phyloP scores from a whole-genome alignment of 2,113 vertebrate genomes.

The Strigops habroptila region DNA sequence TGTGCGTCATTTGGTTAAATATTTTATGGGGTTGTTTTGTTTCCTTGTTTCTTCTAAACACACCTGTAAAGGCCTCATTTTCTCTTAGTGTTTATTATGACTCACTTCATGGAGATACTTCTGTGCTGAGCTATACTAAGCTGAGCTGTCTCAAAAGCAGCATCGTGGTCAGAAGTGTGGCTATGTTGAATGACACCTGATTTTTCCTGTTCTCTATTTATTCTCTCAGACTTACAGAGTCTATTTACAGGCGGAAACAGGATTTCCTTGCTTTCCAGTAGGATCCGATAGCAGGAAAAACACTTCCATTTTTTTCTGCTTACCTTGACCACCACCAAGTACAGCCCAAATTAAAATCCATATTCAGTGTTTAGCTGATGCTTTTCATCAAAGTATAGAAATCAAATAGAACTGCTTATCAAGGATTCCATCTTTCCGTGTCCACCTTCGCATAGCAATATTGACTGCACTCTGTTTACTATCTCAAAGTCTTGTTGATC shows the following conservation, averaged over 20 bases:
- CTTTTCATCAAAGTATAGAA: neutral
- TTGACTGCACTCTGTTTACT: neutral
- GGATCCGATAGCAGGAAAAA: neutral
- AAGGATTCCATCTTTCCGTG: neutral
- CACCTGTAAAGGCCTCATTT: neutral
- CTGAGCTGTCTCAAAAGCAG: neutral
- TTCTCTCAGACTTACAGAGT: neutral
- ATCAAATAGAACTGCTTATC: neutral
- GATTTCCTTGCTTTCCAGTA: neutral
- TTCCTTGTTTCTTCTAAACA: neutral
- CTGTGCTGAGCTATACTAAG: neutral
- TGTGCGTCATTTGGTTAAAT: neutral
- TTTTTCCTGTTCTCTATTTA: neutral
- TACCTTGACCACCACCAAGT: neutral
- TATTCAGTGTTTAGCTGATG: neutral
- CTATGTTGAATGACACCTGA: neutral
- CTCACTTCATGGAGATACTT: neutral
- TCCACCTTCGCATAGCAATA: neutral
- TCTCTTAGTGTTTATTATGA: neutral
- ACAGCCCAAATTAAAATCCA: neutral
- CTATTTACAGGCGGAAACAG: neutral
- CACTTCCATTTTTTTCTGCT: neutral
- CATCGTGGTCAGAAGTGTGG: neutral
- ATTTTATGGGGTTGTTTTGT: neutral
- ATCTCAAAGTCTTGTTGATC: neutral